These are phyloP conservation scores for Empis stercorea DNA, from an alignment of 2,888 invertebrate genomes.

Conservation along the genomic window DNA sequence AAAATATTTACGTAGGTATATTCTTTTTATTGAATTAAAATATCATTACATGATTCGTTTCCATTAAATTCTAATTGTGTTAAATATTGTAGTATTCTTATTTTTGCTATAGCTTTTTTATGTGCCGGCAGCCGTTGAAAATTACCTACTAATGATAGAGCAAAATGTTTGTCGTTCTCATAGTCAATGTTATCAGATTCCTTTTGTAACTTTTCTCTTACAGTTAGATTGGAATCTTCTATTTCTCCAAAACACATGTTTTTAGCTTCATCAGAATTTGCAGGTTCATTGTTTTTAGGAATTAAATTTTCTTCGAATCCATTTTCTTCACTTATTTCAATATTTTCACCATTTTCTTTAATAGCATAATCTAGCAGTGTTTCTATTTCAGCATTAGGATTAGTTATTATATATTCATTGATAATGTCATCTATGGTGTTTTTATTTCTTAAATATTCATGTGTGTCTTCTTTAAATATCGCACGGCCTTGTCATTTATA, in stretches of 20 bases:
- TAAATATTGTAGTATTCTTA: slow-evolving; percentile 20
- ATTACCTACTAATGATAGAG: slow-evolving; percentile 19
- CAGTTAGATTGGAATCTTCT: not conserved
- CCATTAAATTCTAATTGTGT: slow-evolving; percentile 16
- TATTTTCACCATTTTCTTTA: not conserved
- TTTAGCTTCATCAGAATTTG: too few relatives aligned
- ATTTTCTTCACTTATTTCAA: not conserved
- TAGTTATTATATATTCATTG: too few relatives aligned
- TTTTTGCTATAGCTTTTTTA: slow-evolving; percentile 17
- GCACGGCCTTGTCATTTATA: slow-evolving; percentile 8
- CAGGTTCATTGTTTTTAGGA: not conserved
- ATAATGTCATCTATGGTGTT: too few relatives aligned
- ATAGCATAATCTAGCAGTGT: not conserved
- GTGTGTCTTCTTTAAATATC: too few relatives aligned
- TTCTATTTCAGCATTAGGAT: not conserved
- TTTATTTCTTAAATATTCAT: too few relatives aligned
- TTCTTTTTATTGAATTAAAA: too few relatives aligned
- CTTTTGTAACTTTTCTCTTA: not conserved
- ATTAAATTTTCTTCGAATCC: not conserved
- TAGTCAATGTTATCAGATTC: slow-evolving; percentile 7
- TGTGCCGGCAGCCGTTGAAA: slow-evolving; percentile 17
- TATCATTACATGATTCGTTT: too few relatives aligned
- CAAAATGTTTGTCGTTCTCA: slow-evolving; percentile 20
- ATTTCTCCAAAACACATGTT: not conserved
- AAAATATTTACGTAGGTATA: too few relatives aligned